Percentiles rank a stretch among this genome's conserved stretches.
Evolutionary conservation across 2,888 invertebrate species (phyloP).

Genomic region (Apamea epomidion): DNA sequence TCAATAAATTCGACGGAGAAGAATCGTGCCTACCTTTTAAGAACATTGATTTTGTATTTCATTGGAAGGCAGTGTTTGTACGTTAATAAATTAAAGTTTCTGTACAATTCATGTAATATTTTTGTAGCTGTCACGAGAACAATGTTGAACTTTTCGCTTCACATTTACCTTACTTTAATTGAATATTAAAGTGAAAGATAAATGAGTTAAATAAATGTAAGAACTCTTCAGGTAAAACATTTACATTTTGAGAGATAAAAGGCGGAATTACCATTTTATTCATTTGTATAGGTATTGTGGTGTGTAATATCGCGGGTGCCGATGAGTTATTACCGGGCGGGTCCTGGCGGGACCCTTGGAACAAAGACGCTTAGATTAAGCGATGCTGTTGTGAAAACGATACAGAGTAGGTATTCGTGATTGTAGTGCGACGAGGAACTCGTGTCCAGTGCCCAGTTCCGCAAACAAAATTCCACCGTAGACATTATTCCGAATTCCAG

Average conservation of each 20-base stretch:
- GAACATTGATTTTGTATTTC: constrained; percentile 75
- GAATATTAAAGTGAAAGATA: constrained; percentile 58
- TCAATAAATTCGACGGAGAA: constrained; percentile 78
- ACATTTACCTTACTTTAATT: constrained; percentile 61
- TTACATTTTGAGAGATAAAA: constrained; percentile 60
- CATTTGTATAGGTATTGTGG: constrained; percentile 70
- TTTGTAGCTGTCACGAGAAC: constrained; percentile 40
- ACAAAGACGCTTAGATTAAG: constrained; percentile 79
- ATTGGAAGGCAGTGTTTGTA: constrained; percentile 62
- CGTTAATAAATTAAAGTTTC: constrained; percentile 63
- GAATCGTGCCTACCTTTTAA: constrained; percentile 76
- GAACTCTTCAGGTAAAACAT: constrained; percentile 53
- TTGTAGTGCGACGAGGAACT: constrained; percentile 49
- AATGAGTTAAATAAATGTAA: constrained; percentile 57
- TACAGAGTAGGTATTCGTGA: constrained; percentile 64
- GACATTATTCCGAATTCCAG: constrained; percentile 77
- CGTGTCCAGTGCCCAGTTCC: constrained; percentile 65
- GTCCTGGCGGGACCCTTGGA: constrained; percentile 70
- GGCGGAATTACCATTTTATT: constrained; percentile 58
- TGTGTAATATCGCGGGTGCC: constrained; percentile 73
- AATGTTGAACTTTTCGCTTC: constrained; percentile 71
- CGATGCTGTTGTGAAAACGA: constrained; percentile 72
- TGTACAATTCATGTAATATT: constrained; percentile 47
- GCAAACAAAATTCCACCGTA: constrained; percentile 74
- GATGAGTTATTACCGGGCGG: constrained; percentile 76